phyloP scores from a whole-genome alignment of 2,888 invertebrate species.

The Caenorhabditis wallacei region DNA sequence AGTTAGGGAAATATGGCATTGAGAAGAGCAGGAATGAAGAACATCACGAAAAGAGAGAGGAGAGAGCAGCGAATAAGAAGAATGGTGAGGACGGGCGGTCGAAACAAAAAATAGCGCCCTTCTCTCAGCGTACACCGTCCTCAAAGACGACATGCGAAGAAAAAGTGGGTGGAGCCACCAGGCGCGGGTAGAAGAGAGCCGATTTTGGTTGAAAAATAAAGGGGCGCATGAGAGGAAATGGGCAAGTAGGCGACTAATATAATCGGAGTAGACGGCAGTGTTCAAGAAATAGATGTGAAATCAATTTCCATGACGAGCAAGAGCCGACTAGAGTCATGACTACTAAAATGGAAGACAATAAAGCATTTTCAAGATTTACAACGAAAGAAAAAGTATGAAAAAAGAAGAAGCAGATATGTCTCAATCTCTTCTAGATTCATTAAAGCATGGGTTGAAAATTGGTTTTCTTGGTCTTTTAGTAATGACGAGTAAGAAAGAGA shows the following conservation, averaged over 20 bases:
- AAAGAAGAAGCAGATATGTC: too few relatives aligned
- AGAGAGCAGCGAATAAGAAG: neutral
- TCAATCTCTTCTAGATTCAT: too few relatives aligned
- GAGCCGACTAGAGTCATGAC: too few relatives aligned
- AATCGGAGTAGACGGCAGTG: neutral
- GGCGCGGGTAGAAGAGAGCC: neutral
- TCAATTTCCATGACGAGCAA: too few relatives aligned
- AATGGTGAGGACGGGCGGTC: neutral
- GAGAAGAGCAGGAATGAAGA: neutral
- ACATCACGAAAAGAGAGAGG: neutral
- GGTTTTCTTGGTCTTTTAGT: too few relatives aligned
- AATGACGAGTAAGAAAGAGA: too few relatives aligned
- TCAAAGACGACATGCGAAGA: slow-evolving; percentile 1
- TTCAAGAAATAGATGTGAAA: neutral
- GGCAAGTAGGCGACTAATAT: neutral
- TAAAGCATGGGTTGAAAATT: too few relatives aligned
- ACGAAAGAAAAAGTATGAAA: too few relatives aligned
- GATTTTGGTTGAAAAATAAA: neutral
- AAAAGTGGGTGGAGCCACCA: neutral
- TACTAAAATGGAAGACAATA: too few relatives aligned
- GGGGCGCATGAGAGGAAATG: slow-evolving; percentile 1
- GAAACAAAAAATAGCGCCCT: slow-evolving; percentile 25
- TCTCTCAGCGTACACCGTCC: slow-evolving; percentile 1
- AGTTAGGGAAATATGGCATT: neutral
- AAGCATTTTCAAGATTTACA: too few relatives aligned